Evolutionary conservation across 2,888 invertebrate genomes (phyloP).

Genomic region (Homarus gammarus): DNA sequence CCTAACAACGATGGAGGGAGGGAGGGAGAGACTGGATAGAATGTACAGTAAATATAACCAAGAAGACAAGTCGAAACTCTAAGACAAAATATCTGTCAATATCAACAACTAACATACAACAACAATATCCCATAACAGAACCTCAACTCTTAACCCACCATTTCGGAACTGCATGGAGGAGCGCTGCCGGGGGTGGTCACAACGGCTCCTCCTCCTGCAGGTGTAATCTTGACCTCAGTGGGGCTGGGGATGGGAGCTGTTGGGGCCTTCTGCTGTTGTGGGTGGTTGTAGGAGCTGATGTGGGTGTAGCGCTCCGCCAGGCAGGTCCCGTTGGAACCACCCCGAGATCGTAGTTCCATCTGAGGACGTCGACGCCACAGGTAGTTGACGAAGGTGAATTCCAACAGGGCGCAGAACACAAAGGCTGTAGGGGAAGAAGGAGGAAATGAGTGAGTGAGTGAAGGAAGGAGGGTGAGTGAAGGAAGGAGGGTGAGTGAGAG

Average conservation of each 20-base stretch:
- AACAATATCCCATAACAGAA: too few species aligned
- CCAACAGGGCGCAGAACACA: slow-evolving; percentile 74
- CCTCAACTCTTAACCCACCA: background rate
- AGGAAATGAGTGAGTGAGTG: background rate
- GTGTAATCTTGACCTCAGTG: slow-evolving; percentile 36
- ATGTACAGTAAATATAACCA: too few species aligned
- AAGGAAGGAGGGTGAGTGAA: slow-evolving; percentile 2
- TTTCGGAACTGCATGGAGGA: slow-evolving; percentile 23
- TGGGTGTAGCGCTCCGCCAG: slow-evolving; percentile 43
- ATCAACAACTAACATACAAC: background rate
- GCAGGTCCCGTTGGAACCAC: slow-evolving; percentile 55
- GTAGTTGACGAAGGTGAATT: slow-evolving; percentile 75
- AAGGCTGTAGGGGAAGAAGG: slow-evolving; percentile 45
- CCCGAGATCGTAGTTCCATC: slow-evolving; percentile 39
- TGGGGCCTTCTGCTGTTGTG: slow-evolving; percentile 22
- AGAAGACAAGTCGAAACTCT: too few species aligned
- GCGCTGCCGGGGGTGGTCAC: slow-evolving; percentile 21
- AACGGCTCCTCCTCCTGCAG: slow-evolving; percentile 22
- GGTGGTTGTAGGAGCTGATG: slow-evolving; percentile 15
- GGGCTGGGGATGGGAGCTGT: slow-evolving; percentile 20
- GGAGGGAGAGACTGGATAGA: too few species aligned
- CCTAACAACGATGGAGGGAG: too few species aligned
- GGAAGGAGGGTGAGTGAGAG: slow-evolving; percentile 19
- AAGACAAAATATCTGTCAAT: too few species aligned
- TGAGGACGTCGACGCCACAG: slow-evolving; percentile 68